Conservation (phyloP, 1,140 invertebrate species). For the Drosophila auraria region DNA sequence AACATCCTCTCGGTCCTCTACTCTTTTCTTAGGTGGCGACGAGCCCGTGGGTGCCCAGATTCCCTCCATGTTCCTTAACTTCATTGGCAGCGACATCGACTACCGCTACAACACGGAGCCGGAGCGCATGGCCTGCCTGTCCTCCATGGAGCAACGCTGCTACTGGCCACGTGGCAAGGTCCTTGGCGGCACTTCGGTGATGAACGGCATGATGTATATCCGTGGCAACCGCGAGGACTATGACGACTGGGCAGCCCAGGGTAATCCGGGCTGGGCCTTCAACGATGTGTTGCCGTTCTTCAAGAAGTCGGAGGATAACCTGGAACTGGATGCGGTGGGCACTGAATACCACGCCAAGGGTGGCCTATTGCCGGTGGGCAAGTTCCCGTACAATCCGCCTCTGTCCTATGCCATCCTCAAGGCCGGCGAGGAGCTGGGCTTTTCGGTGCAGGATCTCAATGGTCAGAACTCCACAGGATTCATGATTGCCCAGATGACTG, state of each 20-base stretch:
- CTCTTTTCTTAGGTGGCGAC: conserved; percentile 87
- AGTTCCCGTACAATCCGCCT: conserved; percentile 94
- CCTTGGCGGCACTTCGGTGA: conserved; percentile 95
- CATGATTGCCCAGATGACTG: conserved; percentile 94
- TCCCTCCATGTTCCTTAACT: conserved; percentile 94
- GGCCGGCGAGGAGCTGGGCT: conserved; percentile 93
- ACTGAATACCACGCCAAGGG: conserved; percentile 91
- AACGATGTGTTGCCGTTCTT: conserved; percentile 95
- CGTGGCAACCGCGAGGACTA: conserved; percentile 96
- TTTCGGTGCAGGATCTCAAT: conserved; percentile 93
- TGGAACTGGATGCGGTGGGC: conserved; percentile 90
- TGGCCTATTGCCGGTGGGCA: conserved; percentile 91
- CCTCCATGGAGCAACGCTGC: conserved; percentile 90
- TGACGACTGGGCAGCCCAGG: conserved; percentile 94
- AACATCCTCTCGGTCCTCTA: neutral
- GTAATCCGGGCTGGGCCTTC: conserved; percentile 96
- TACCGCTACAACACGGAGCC: conserved; percentile 95
- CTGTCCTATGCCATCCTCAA: conserved; percentile 93
- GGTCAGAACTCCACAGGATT: conserved; percentile 92
- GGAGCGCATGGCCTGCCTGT: conserved; percentile 93
- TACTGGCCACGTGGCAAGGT: conserved; percentile 95
- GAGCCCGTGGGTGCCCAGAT: conserved; percentile 94
- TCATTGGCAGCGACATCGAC: conserved; percentile 92
- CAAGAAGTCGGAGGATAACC: conserved; percentile 94
- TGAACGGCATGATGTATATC: conserved; percentile 99